Conservation (phyloP, 2,797 vertebrate genomes). For the Arnoldichthys spilopterus region DNA sequence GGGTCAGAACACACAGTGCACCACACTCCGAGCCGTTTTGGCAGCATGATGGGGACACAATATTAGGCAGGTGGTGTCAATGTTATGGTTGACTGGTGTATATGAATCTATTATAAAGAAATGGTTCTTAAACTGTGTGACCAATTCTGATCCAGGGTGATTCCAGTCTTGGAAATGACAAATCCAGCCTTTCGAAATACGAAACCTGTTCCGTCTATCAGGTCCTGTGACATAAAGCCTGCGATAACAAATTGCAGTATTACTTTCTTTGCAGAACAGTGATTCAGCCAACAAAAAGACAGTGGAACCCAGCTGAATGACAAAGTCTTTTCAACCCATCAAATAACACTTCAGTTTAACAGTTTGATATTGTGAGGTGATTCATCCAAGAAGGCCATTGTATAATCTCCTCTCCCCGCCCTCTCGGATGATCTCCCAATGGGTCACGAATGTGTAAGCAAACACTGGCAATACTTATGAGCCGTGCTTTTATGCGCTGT, state of each 20-base stretch:
- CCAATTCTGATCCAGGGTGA: not conserved
- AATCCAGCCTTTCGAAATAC: not conserved
- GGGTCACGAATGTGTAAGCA: conserved; percentile 35
- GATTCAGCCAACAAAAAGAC: conserved; percentile 1
- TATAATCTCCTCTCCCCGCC: conserved; percentile 33
- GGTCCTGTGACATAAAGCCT: conserved; percentile 3
- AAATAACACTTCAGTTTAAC: conserved; percentile 35
- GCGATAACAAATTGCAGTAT: conserved; percentile 31
- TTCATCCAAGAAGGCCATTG: conserved; percentile 44
- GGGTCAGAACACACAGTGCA: no score
- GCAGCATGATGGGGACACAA: no score
- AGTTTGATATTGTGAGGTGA: conserved; percentile 41
- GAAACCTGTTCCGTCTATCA: conserved; percentile 7
- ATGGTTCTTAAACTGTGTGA: no score
- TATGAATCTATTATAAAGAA: no score
- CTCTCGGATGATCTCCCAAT: conserved; percentile 37
- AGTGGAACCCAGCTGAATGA: conserved; percentile 2
- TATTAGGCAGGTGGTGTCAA: no score
- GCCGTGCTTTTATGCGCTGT: conserved; percentile 34
- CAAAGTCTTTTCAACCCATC: conserved; percentile 17
- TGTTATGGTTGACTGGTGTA: no score
- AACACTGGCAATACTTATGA: conserved; percentile 32
- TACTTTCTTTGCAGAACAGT: conserved; percentile 9
- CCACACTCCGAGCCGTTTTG: no score
- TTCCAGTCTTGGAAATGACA: not conserved